phyloP scores from a whole-genome alignment of 2,797 vertebrate species.

The Pseudochaenichthys georgianus region DNA sequence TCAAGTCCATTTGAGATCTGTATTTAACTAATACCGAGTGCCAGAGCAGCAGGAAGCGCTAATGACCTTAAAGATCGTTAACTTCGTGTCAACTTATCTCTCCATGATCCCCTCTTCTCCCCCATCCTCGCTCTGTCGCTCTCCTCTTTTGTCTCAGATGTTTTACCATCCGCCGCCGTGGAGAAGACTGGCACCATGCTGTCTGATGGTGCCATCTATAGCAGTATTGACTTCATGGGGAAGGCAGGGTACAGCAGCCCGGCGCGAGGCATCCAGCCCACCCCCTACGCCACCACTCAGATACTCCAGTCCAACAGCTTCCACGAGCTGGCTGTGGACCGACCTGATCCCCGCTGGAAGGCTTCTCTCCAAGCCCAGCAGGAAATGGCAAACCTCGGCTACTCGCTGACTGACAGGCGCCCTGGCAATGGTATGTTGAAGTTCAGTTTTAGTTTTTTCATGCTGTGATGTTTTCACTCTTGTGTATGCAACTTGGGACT shows the following conservation, averaged over 20 bases:
- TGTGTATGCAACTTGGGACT: not conserved
- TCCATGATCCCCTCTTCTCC: constrained; percentile 52
- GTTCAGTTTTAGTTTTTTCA: constrained; percentile 16
- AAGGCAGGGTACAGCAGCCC: constrained; percentile 96
- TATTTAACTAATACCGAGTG: constrained; percentile 72
- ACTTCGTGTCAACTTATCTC: constrained; percentile 72
- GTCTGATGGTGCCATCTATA: constrained; percentile 98
- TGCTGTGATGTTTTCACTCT: constrained; percentile 16
- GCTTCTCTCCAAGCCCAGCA: constrained; percentile 94
- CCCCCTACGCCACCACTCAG: constrained; percentile 97
- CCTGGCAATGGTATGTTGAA: constrained; percentile 89
- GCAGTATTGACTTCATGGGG: constrained; percentile 98
- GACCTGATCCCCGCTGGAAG: constrained; percentile 97
- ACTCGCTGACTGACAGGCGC: constrained; percentile 94
- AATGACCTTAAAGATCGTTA: constrained; percentile 86
- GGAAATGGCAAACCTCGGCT: constrained; percentile 94
- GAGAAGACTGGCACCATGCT: constrained; percentile 98
- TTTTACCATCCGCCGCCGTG: constrained; percentile 91
- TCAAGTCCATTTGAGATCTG: constrained; percentile 77
- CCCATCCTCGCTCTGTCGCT: constrained; percentile 32
- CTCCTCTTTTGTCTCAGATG: constrained; percentile 82
- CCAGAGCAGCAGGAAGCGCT: constrained; percentile 78
- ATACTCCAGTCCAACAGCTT: constrained; percentile 98
- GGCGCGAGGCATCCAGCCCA: constrained; percentile 91
- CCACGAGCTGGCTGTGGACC: constrained; percentile 95